Percentiles rank a stretch among this genome's conserved stretches.
These are phyloP conservation scores for Drosophila nasuta DNA, from an alignment of 1,140 invertebrate species.

Conservation along the genomic window DNA sequence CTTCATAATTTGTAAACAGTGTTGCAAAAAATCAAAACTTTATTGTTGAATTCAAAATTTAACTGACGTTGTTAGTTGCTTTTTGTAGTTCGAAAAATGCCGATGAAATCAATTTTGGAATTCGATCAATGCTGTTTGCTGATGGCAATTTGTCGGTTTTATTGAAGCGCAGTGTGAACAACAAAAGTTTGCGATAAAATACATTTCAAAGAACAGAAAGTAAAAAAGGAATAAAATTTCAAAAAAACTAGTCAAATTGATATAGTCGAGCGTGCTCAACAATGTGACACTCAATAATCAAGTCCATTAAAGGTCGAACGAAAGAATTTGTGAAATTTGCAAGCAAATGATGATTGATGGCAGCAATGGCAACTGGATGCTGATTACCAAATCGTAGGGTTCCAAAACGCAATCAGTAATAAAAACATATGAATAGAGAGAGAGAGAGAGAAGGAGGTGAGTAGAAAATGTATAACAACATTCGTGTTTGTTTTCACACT, in stretches of 20 bases:
- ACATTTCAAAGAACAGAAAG: no score
- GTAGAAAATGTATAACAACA: conserved; percentile 1
- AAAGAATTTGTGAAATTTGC: conserved; percentile 13
- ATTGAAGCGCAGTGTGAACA: no score
- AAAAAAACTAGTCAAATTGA: no score
- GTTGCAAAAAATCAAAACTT: neutral
- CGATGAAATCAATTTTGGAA: conserved; percentile 1
- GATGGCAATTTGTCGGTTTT: no score
- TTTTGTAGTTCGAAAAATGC: neutral
- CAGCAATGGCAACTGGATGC: neutral
- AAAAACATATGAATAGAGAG: neutral
- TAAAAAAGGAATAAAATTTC: no score
- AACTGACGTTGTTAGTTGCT: neutral
- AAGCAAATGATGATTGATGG: conserved; percentile 24
- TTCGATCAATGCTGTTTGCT: neutral
- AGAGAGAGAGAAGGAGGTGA: neutral
- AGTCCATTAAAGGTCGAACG: neutral
- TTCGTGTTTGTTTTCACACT: conserved; percentile 41
- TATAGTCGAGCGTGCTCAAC: neutral
- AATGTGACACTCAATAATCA: neutral
- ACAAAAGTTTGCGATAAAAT: no score
- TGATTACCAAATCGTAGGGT: neutral
- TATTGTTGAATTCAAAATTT: neutral
- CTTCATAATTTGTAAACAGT: neutral
- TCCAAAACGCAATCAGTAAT: neutral